Percentiles rank a stretch among this genome's conserved stretches.
Evolutionary conservation across 2,888 invertebrate species (phyloP).

Genomic region (Eurois occulta): DNA sequence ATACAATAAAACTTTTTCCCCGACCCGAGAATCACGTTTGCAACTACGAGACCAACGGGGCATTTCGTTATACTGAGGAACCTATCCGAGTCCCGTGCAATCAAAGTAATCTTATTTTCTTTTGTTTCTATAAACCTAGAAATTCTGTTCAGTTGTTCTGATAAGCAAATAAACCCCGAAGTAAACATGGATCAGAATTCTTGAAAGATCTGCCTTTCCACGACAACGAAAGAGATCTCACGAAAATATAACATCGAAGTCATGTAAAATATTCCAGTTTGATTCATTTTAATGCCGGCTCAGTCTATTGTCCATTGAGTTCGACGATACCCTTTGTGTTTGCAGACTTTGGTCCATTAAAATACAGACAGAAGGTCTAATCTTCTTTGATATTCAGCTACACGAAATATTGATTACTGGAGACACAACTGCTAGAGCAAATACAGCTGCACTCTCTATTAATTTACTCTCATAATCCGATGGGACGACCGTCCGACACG

Average conservation of each 20-base stretch:
- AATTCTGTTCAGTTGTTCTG: no score
- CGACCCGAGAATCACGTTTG: no score
- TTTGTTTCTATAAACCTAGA: background rate
- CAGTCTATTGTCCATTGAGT: conserved; percentile 56
- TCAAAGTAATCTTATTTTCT: no score
- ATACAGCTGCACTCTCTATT: background rate
- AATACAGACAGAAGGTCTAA: conserved; percentile 29
- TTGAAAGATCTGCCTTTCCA: background rate
- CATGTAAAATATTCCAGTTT: conserved; percentile 46
- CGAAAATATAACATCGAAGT: conserved; percentile 46
- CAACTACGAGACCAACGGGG: no score
- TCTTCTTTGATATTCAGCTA: background rate
- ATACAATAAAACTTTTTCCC: no score
- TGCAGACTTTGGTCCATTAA: conserved; percentile 14
- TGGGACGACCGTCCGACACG: background rate
- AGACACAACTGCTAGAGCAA: background rate
- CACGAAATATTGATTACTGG: background rate
- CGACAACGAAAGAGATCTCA: conserved; percentile 17
- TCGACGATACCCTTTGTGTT: conserved; percentile 52
- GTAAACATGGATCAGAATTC: background rate
- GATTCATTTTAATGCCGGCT: conserved; percentile 58
- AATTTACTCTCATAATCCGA: background rate
- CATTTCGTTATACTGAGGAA: no score
- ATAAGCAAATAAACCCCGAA: background rate
- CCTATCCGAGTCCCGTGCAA: no score